A percentile compares a stretch with the other conserved stretches of the same genome.
These are phyloP conservation scores for Porites cylindrica DNA, from an alignment of 92 coral and sea anemone species.

Conservation along the genomic window DNA sequence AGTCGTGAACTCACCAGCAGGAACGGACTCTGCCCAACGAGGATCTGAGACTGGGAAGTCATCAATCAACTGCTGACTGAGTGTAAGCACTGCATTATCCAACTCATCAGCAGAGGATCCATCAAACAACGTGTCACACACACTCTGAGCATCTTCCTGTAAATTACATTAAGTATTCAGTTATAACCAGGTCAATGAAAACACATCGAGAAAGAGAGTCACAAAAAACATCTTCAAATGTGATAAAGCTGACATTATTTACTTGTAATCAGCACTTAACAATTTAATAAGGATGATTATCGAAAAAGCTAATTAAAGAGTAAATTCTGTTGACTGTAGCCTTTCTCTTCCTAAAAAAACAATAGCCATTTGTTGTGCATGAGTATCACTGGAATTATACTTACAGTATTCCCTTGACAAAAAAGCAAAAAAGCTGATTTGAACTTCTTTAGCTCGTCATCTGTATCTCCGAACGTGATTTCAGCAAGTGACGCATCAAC, in stretches of 20 bases:
- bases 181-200: not conserved
- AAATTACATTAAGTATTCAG: not conserved
- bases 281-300: no score
- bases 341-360: no score
- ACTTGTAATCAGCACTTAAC: no score
- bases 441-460: slow-evolving; percentile 72
- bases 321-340: no score
- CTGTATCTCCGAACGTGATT: slow-evolving; percentile 58
- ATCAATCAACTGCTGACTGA: slow-evolving; percentile 93
- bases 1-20: slow-evolving; percentile 74
- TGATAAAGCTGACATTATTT: no score
- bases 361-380: no score
- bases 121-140: slow-evolving; percentile 72
- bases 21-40: slow-evolving; percentile 99
- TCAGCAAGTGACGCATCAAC: slow-evolving; percentile 52
- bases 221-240: no score
- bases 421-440: slow-evolving; percentile 90
- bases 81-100: slow-evolving; percentile 79
- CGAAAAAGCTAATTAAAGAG: no score
- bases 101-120: slow-evolving; percentile 56
- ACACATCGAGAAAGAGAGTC: not conserved
- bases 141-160: slow-evolving; percentile 81
- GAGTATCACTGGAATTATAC: not conserved
- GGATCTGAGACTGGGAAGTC: slow-evolving; percentile 99
- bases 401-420: slow-evolving; percentile 92